A percentile compares a stretch with the other conserved stretches of the same genome.
Conservation (phyloP, 37 sponge, comb jelly and placozoan genomes). For the Agelas oroides region DNA sequence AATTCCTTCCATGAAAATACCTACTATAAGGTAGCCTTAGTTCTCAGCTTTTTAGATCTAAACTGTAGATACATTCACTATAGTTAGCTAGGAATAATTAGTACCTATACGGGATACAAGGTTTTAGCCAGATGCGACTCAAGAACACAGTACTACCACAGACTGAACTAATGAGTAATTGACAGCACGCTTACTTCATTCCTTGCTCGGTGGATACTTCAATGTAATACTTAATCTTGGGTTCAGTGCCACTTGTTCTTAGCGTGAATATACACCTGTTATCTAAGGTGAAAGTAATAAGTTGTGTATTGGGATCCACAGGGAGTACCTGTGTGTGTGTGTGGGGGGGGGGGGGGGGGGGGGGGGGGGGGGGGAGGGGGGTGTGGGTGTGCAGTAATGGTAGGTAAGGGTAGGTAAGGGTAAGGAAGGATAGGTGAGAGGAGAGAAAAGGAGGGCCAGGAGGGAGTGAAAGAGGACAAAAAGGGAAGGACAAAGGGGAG, state of each 20-base stretch:
- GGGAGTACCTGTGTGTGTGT: constrained; percentile 74
- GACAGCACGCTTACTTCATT: constrained; percentile 26
- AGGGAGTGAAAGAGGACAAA: background rate
- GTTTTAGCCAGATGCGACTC: too few species aligned
- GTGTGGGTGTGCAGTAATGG: background rate
- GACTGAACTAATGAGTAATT: too few species aligned
- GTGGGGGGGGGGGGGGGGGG: background rate
- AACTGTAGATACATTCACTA: too few species aligned
- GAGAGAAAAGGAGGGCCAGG: background rate
- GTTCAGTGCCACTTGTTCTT: constrained; percentile 97
- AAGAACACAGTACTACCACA: too few species aligned
- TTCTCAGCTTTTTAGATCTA: too few species aligned
- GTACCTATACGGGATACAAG: too few species aligned
- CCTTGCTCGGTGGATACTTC: constrained; percentile 79
- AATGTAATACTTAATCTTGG: constrained; percentile 98
- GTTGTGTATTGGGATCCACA: constrained; percentile 72
- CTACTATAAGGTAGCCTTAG: too few species aligned
- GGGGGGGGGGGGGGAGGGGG: background rate
- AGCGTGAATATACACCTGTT: constrained; percentile 92
- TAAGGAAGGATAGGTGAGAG: background rate
- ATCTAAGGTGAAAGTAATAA: constrained; percentile 91
- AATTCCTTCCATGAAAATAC: too few species aligned
- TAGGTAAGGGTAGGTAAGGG: background rate
- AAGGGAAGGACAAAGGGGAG: background rate
- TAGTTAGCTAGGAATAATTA: too few species aligned